Conservation (phyloP, 2,888 invertebrate genomes). For the Neelides folsomi region DNA sequence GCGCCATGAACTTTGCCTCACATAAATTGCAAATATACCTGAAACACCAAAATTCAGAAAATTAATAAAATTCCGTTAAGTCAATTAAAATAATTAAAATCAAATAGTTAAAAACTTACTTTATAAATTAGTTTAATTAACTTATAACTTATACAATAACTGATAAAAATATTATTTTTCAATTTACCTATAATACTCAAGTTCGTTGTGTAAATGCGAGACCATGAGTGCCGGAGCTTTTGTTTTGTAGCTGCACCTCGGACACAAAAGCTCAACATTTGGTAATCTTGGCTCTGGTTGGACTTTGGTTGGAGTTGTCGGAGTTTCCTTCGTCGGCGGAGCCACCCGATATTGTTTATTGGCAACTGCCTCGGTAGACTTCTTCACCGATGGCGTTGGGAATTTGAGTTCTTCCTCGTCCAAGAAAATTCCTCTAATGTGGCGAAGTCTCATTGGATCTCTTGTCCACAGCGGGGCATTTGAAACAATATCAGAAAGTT, state of each 20-base stretch:
- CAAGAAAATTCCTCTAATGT: slow-evolving; percentile 49
- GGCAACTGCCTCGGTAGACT: neutral
- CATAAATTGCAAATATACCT: slow-evolving; percentile 29
- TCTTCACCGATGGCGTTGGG: slow-evolving; percentile 29
- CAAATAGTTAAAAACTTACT: too few relatives aligned
- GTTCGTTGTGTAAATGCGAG: slow-evolving; percentile 53
- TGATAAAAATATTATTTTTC: too few relatives aligned
- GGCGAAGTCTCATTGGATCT: slow-evolving; percentile 45
- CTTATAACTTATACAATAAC: too few relatives aligned
- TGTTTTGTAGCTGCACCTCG: slow-evolving; percentile 49
- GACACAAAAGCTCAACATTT: slow-evolving; percentile 39
- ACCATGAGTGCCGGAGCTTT: slow-evolving; percentile 48
- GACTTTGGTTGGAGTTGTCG: neutral
- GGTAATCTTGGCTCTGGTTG: neutral
- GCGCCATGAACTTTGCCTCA: slow-evolving; percentile 18
- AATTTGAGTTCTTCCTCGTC: slow-evolving; percentile 41
- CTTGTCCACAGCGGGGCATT: slow-evolving; percentile 47
- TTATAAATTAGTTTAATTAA: too few relatives aligned
- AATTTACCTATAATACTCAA: slow-evolving; percentile 53
- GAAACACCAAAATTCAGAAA: slow-evolving; percentile 3
- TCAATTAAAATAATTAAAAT: too few relatives aligned
- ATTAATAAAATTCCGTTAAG: neutral
- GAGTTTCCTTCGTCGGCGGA: neutral
- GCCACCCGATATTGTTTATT: neutral
- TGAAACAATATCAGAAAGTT: slow-evolving; percentile 10